Base-by-base conservation (phyloP, 2,888 invertebrate species). In the Lasioglossum figueresi region DNA sequence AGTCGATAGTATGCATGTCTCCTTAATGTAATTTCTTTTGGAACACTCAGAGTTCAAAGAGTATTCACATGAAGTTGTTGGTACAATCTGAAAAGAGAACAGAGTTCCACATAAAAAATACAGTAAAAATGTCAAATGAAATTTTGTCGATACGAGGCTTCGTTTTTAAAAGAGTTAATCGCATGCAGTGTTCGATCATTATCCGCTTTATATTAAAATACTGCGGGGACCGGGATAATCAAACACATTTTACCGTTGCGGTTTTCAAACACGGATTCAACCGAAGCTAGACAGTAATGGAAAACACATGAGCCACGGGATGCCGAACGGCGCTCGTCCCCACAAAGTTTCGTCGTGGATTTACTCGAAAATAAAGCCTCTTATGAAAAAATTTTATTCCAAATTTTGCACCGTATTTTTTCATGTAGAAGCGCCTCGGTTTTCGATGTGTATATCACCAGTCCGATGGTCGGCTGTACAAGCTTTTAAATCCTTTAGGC, bases 401-500 rank as follows among this genome's bases (percentile, higher is more conserved):
- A 70, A 37, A 40, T 40, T 70, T 40, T 37, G 2, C n/a, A 5
- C 10, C n/a, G 37, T 40, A 70, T 70, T 70, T 70, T 70, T 70
- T 70, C 70, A 40, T n/a, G 70, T 40, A 70, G 70, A 40, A 23
- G 23, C 70, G 4, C 70, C n/a, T n/a, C 70, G 14, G 12, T 70
- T 40, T n/a, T 40, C 5, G 40, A n/a, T 70, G 40, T 70, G 40
- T 40, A n/a, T 70, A 70, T 12, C 68, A 34, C 12, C 23, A 23
- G 16, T 12, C 34, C 40, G 40, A 70, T 23, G 23, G 40, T 40
- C 37, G 14, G n/a, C 14, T n/a, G 70, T 40, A 5, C 40, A 70
- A 40, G 40, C 70, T 70, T 70, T 70, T 40, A 70, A 37, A n/a
- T 70, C 70, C 70, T 70, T 70, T n/a, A 40, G 23, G 10, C 37